These are phyloP conservation scores for Phyllotreta cruciferae DNA, from an alignment of 2,888 invertebrate genomes.

Conservation along the genomic window DNA sequence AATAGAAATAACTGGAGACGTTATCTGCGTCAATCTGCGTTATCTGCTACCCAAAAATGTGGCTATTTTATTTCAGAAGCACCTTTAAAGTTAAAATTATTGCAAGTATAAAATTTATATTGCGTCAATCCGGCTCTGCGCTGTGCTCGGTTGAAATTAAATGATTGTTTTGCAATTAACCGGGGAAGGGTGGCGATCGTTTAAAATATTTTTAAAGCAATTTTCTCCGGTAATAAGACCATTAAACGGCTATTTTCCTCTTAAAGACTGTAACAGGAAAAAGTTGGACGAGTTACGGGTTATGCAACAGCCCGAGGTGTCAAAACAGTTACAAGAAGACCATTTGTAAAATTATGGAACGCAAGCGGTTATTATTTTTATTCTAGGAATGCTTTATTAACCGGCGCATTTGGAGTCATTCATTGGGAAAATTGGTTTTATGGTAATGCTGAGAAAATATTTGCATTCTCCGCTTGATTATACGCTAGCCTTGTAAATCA, in stretches of 20 bases:
- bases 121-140: constrained; percentile 8
- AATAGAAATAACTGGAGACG: too few relatives aligned
- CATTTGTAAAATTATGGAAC: constrained; percentile 24
- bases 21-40: too few relatives aligned
- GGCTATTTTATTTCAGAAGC: too few relatives aligned
- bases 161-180: constrained; percentile 14
- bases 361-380: constrained; percentile 17
- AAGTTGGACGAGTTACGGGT: constrained; percentile 24
- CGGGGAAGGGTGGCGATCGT: constrained; percentile 26
- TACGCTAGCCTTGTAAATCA: too few relatives aligned
- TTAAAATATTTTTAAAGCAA: constrained; percentile 24
- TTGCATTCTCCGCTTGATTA: too few relatives aligned
- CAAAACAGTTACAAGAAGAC: constrained; percentile 26
- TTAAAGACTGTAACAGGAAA: constrained; percentile 25
- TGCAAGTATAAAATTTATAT: too few relatives aligned
- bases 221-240: constrained; percentile 29
- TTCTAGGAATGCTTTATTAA: constrained; percentile 14
- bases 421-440: constrained; percentile 12
- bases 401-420: constrained; percentile 10
- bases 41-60: too few relatives aligned
- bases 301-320: constrained; percentile 27
- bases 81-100: too few relatives aligned
- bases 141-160: constrained; percentile 18
- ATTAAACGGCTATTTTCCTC: constrained; percentile 27
- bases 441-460: too few relatives aligned